Base-by-base conservation (phyloP, 2,113 vertebrate species). In the Neoarius graeffei region DNA sequence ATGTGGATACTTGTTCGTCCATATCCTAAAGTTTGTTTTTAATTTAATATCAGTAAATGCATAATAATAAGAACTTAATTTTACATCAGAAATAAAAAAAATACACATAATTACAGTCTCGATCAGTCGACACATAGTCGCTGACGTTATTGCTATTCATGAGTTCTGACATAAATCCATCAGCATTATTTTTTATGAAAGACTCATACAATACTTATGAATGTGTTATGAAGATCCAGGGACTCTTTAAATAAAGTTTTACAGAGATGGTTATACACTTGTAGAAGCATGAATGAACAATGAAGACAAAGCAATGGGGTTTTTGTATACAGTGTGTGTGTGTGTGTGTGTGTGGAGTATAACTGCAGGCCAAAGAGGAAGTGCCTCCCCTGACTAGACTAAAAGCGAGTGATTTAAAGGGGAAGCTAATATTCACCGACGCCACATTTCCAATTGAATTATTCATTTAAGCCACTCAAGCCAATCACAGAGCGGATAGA, bases 391-490 rank as follows among this genome's bases (percentile, higher is more conserved):
- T 88, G 86, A 89, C 81, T 64, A 56, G 57, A 89, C 83, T 89
- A 83, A 84, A 88, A 81, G 82, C 86, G 56, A 66, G 67, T 84
- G 82, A 86, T 88, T 88, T 81, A 73, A 84, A 86, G 67, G 85
- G 87, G 89, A 91, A 92, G 83, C 85, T 92, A 85, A 91, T 88
- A 86, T 87, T 90, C 91, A 88, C 87, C 88, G 89, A 73, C 35
- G 17, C 15, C 30, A 42, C 88, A 90, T 90, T 92, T 88, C 89
- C 85, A 89, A 83, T 90, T 87, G 88, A 94, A 91, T 93, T 93
- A 92, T 92, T 91, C 89, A 92, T 88, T 93, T 93, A 93, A 89
- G 89, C 89, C 89, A 92, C 81, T 91, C 88, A 85, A 27, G 56
- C 76, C 86, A 80, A 89, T 89, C 83, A 81, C 77, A 76, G 52